phyloP scores from a whole-genome alignment of 2,888 invertebrate species.

The Siphonodentalium dalli region DNA sequence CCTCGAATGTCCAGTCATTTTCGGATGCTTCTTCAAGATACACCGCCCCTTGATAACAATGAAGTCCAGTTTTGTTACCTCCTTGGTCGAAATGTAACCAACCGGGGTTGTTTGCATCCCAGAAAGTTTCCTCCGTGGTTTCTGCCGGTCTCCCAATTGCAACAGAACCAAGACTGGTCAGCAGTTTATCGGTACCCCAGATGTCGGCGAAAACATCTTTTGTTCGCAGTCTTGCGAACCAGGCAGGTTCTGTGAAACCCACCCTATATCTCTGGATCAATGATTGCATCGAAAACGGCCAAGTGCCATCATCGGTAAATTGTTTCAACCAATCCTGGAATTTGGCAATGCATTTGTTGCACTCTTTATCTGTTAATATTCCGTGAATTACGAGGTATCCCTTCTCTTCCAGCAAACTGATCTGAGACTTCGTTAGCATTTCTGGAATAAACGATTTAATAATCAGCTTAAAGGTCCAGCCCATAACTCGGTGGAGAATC shows the following conservation, averaged over 20 bases:
- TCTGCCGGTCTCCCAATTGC: conserved; percentile 58
- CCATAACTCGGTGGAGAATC: too few species aligned
- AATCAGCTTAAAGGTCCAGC: too few species aligned
- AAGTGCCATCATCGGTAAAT: conserved; percentile 34
- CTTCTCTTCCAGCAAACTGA: conserved; percentile 32
- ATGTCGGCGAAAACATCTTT: conserved; percentile 48
- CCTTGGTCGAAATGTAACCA: conserved; percentile 55
- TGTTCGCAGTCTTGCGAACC: conserved; percentile 44
- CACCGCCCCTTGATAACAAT: conserved; percentile 51
- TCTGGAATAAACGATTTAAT: conserved; percentile 5
- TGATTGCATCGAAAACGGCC: conserved; percentile 38
- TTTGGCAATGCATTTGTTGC: conserved; percentile 35
- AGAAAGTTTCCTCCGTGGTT: conserved; percentile 37
- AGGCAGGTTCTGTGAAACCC: conserved; percentile 46
- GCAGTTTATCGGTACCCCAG: conserved; percentile 52
- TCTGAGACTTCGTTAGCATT: conserved; percentile 27
- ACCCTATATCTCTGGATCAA: conserved; percentile 47
- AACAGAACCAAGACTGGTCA: conserved; percentile 51
- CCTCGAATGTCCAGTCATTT: conserved; percentile 42
- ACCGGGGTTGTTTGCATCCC: conserved; percentile 15
- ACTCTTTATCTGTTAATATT: conserved; percentile 35
- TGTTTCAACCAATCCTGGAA: conserved; percentile 40
- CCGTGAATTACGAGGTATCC: conserved; percentile 44
- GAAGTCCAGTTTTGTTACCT: conserved; percentile 43
- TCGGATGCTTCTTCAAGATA: conserved; percentile 42